Percentiles rank a stretch among this genome's conserved stretches.
Evolutionary conservation across 2,797 vertebrate genomes (phyloP).

Genomic region (Cirrhinus mrigala): DNA sequence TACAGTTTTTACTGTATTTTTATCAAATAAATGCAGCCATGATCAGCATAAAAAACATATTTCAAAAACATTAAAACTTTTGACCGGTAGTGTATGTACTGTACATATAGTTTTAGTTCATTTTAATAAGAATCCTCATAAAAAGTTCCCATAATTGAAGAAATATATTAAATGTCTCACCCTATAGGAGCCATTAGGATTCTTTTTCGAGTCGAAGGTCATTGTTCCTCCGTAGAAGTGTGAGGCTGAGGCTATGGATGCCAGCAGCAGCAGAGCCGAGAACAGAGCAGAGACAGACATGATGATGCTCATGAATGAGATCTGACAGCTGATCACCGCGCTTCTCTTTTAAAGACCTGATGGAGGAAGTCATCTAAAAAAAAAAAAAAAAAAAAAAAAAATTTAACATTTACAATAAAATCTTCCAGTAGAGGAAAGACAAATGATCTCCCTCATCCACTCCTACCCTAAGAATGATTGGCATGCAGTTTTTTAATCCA

Average conservation of each 20-base stretch:
- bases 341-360: conserved; percentile 11
- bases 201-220: conserved; percentile 43
- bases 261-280: conserved; percentile 51
- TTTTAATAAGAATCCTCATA: background rate
- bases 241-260: background rate
- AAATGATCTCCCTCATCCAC: background rate
- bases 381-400: background rate
- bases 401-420: background rate
- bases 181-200: background rate
- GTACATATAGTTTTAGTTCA: background rate
- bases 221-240: conserved; percentile 62
- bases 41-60: no score
- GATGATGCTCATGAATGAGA: background rate
- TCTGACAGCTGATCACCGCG: background rate
- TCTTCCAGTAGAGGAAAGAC: background rate
- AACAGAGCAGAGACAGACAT: conserved; percentile 41
- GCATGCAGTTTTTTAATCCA: background rate
- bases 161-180: conserved; percentile 43
- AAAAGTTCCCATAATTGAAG: background rate
- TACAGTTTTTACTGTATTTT: no score
- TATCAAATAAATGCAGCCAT: no score
- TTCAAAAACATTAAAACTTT: no score
- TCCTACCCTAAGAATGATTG: background rate
- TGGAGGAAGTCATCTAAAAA: conserved; percentile 12
- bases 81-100: background rate